A percentile compares a stretch with the other conserved stretches of the same genome.
Conservation (phyloP, 2,113 vertebrate genomes). For the Empidonax traillii region DNA sequence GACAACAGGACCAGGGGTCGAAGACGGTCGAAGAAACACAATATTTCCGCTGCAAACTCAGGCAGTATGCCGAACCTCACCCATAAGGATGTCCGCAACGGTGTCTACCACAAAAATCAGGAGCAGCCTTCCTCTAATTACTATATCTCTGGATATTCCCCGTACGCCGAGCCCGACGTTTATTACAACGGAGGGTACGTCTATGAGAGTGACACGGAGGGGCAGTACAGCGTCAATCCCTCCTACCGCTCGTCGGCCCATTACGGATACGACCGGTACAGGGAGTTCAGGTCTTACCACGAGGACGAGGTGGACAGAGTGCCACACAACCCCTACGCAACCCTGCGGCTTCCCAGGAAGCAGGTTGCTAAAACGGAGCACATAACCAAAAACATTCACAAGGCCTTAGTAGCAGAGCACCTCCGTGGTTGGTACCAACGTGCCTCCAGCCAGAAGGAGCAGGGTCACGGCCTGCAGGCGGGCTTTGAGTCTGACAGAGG, state of each 20-base stretch:
- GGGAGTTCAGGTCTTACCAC: slow-evolving; percentile 76
- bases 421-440: slow-evolving; percentile 95
- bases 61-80: slow-evolving; percentile 98
- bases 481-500: slow-evolving; percentile 84
- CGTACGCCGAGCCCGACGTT: slow-evolving; percentile 76
- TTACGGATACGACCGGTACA: slow-evolving; percentile 73
- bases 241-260: slow-evolving; percentile 78
- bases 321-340: slow-evolving; percentile 88
- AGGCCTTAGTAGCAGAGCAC: slow-evolving; percentile 91
- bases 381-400: slow-evolving; percentile 86
- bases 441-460: slow-evolving; percentile 82
- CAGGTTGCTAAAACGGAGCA: slow-evolving; percentile 79
- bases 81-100: slow-evolving; percentile 80
- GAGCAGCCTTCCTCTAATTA: slow-evolving; percentile 83
- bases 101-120: slow-evolving; percentile 71
- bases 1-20: slow-evolving; percentile 81
- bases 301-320: slow-evolving; percentile 81
- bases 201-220: slow-evolving; percentile 89
- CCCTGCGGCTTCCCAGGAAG: slow-evolving; percentile 84
- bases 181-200: slow-evolving; percentile 79
- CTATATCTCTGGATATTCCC: slow-evolving; percentile 85
- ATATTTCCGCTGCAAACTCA: slow-evolving; percentile 80
- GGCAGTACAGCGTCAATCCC: slow-evolving; percentile 91
- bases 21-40: slow-evolving; percentile 83
- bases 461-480: slow-evolving; percentile 71